Evolutionary conservation across 2,113 vertebrate genomes (phyloP).

Genomic region (Phodopus roborovskii): DNA sequence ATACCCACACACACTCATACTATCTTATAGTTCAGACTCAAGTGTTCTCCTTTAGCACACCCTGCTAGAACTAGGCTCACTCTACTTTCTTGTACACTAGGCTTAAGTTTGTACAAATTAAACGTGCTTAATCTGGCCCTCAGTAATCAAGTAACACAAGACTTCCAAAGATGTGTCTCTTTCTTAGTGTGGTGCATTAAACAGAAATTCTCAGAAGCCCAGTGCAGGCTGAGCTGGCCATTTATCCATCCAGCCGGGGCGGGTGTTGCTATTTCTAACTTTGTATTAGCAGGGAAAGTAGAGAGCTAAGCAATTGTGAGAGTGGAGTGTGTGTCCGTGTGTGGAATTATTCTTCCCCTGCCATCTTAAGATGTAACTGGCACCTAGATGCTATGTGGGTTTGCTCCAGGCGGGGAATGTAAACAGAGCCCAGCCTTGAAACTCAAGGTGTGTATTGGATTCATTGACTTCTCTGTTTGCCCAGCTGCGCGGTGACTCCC

Average conservation of each 20-base stretch:
- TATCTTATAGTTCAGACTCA: neutral
- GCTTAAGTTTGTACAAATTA: slow-evolving; percentile 1
- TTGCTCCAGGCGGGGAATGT: slow-evolving; percentile 53
- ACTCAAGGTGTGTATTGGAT: slow-evolving; percentile 52
- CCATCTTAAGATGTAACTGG: slow-evolving; percentile 58
- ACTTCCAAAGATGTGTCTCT: neutral
- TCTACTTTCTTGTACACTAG: neutral
- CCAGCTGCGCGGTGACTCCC: slow-evolving; percentile 77
- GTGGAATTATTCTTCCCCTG: neutral
- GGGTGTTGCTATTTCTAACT: slow-evolving; percentile 33
- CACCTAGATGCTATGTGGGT: slow-evolving; percentile 51
- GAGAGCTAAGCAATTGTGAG: neutral
- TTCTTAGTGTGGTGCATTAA: neutral
- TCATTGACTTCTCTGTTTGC: slow-evolving; percentile 68
- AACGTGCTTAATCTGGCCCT: neutral
- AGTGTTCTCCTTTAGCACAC: neutral
- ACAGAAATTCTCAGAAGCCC: slow-evolving; percentile 31
- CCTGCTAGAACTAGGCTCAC: neutral
- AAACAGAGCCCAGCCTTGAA: slow-evolving; percentile 71
- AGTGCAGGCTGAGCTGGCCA: neutral
- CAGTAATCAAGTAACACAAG: neutral
- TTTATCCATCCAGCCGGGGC: neutral
- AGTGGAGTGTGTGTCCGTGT: neutral
- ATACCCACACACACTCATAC: neutral
- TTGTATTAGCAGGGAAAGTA: slow-evolving; percentile 32